A percentile compares a stretch with the other conserved stretches of the same genome.
These are phyloP conservation scores for Pseudochromis fuscus DNA, from an alignment of 2,797 vertebrate species.

Conservation along the genomic window DNA sequence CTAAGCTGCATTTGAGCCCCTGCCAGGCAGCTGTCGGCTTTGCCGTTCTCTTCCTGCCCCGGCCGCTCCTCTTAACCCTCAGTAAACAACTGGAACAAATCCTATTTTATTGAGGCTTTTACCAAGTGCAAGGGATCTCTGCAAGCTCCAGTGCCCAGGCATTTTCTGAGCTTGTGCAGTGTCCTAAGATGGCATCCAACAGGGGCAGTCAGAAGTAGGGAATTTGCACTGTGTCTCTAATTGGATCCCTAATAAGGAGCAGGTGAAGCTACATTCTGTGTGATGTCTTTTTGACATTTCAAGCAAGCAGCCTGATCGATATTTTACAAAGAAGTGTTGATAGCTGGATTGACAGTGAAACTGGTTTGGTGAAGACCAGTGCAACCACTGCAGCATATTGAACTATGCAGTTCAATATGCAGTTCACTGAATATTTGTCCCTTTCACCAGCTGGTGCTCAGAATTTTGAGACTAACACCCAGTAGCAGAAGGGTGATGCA, in stretches of 20 bases:
- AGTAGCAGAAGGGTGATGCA: constrained; percentile 34
- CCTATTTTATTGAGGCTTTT: constrained; percentile 86
- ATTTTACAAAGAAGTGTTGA: constrained; percentile 45
- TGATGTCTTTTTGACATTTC: constrained; percentile 52
- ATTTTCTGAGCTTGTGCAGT: constrained; percentile 72
- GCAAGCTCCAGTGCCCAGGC: constrained; percentile 76
- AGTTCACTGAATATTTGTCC: constrained; percentile 40
- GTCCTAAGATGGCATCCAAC: constrained; percentile 77
- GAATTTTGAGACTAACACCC: constrained; percentile 32
- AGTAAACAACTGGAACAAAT: constrained; percentile 89
- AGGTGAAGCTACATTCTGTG: constrained; percentile 55
- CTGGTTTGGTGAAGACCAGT: constrained; percentile 43
- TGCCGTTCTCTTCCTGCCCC: constrained; percentile 82
- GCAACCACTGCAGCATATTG: constrained; percentile 38
- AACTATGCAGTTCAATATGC: constrained; percentile 22
- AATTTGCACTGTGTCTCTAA: constrained; percentile 69
- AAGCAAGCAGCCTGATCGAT: constrained; percentile 43
- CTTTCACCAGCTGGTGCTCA: constrained; percentile 28
- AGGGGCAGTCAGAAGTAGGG: constrained; percentile 57
- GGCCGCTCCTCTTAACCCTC: constrained; percentile 83
- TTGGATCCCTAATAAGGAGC: constrained; percentile 73
- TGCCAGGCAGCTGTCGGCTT: constrained; percentile 88
- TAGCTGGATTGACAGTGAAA: constrained; percentile 55
- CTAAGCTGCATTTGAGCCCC: constrained; percentile 86
- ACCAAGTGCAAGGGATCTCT: constrained; percentile 81